phyloP scores from a whole-genome alignment of 2,888 invertebrate genomes.

The Netelia melanura region DNA sequence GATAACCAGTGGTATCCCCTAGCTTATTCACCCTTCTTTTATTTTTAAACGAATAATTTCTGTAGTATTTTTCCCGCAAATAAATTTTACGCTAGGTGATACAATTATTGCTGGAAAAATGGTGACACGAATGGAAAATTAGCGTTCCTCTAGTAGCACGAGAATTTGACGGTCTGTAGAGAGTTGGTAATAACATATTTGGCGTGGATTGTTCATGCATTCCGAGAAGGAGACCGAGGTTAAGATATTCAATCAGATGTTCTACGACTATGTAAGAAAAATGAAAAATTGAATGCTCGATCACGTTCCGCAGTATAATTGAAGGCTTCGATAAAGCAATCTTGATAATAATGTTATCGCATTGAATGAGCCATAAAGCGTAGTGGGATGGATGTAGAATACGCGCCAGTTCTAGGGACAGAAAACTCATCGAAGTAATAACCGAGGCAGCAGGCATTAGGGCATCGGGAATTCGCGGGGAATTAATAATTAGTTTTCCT shows the following conservation, averaged over 20 bases:
- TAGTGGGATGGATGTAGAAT: background rate
- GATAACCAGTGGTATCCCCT: too few species aligned
- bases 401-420: background rate
- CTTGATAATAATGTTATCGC: constrained; percentile 20
- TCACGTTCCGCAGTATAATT: background rate
- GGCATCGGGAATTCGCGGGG: constrained; percentile 26
- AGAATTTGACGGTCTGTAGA: too few species aligned
- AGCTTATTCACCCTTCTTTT: too few species aligned
- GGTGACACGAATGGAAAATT: too few species aligned
- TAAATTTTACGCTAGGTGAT: too few species aligned
- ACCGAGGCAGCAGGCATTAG: constrained; percentile 27
- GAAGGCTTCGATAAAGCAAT: constrained; percentile 14
- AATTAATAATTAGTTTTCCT: constrained; percentile 57
- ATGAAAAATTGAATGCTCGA: background rate
- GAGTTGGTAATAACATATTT: too few species aligned
- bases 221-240: too few species aligned
- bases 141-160: too few species aligned
- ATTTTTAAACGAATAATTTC: too few species aligned
- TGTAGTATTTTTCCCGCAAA: too few species aligned
- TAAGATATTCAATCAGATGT: constrained; percentile 1
- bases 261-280: background rate
- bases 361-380: constrained; percentile 25
- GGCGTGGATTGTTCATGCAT: too few species aligned
- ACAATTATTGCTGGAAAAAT: too few species aligned
- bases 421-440: constrained; percentile 38